Base-by-base conservation (phyloP, 2,113 vertebrate genomes). In the Connochaetes taurinus region DNA sequence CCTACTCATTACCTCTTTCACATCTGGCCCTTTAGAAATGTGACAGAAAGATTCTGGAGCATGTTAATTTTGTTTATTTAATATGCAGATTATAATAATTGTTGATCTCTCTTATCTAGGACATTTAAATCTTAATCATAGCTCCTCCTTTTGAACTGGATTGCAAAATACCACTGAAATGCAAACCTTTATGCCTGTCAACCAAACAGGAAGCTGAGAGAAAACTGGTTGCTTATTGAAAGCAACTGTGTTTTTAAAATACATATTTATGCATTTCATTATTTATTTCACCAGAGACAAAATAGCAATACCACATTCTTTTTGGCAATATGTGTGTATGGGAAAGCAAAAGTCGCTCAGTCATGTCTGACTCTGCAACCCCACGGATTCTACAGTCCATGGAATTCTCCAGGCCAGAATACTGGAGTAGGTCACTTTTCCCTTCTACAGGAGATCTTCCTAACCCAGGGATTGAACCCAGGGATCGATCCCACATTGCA, bases 61-160 rank as follows among this genome's bases (percentile, higher is more conserved):
- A 97, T 87, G 97, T 82, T 97, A 98, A 98, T 98, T 95, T 97
- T 98, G 98, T 98, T 98, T 97, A 97, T 97, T 97, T 90, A 93
- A 78, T 91, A 98, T 98, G 95, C 71, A 97, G 62, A 97, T 98
- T 88, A 80, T 93, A 52, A 94, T 94, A 96, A 14, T 31, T 94
- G 94, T 78, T 96, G 90, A 96, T 96, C 67, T 91, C 45, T 31
- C 95, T 95, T 97, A 98, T 97, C 86, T 97, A 95, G 91, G 95
- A 36, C 92, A 96, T 93, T 97, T 95, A 94, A 86, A 83, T 84
- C 43, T 98, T 93, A 97, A 91, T 93, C 82, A 97, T 29, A 97
- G 76, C 78, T 97, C 94, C 86, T 97, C 92, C 97, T 93, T 94
- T 86, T 95, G 82, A 88, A 78, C 43, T 71, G 36, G 78, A 94